Base-by-base conservation (phyloP, 2,797 vertebrate species). In the Lagodon rhomboides region DNA sequence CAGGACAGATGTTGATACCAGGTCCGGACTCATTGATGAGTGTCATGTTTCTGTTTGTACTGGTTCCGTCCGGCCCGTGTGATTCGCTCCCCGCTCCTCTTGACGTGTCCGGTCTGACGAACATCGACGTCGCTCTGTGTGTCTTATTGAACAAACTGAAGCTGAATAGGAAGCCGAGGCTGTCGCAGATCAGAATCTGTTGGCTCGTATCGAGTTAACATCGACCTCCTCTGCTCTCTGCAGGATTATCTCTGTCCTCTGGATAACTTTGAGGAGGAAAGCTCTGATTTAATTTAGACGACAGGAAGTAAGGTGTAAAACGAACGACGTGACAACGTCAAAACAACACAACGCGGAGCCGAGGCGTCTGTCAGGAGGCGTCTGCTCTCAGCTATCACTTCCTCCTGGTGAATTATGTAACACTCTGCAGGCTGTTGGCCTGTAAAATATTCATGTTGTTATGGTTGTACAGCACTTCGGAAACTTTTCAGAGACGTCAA, bases 391-490 rank as follows among this genome's bases (percentile, higher is more conserved):
- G 2, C 47, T 55, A 49, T 79, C 73, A 3, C 53, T 72, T 83
- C 75, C 78, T 86, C 0, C 63, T 83, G 68, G 85, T 85, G 84
- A 82, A 85, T 80, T 63, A 47, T 67, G 71, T 61, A 54, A 80
- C 79, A 43, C 59, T 67, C 59, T 59, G 2, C 46, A 11, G 53
- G 16, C 53, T 54, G 62, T 73, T 68, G 58, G 80, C 74, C 60
- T 22, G 67, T 91, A 17, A 88, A 90, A 90, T 88, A 91, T 89
- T 90, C 27, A 90, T 89, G 88, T 5, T 87, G 86, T 82, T 87
- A 51, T 84, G 83, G 68, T 84, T 80, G 82, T 27, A 55, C 51
- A 75, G 72, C 75, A 63, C 84, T 77, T 79, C 49, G 44, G 69
- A 62, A 86, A 61, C 64, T 78, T 80, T 75, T 77, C 55, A 0